Evolutionary conservation across 2,888 invertebrate genomes (phyloP).

Genomic region (Habrosyne pyritoides): DNA sequence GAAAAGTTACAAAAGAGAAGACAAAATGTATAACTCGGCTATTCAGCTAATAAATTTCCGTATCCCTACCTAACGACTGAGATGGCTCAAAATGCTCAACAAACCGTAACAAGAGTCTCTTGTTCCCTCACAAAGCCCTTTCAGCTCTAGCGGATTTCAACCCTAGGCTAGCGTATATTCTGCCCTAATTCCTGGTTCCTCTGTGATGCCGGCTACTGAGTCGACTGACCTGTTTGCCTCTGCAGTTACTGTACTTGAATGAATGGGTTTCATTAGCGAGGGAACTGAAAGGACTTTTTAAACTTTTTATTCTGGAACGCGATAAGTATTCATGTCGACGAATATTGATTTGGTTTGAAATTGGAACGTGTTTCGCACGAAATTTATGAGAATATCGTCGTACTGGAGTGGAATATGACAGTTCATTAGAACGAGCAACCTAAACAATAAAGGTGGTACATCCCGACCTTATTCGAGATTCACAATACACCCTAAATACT

Average conservation of each 20-base stretch:
- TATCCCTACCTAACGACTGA: slow-evolving; percentile 23
- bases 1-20: slow-evolving; percentile 1
- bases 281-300: slow-evolving; percentile 16
- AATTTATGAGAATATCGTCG: background rate
- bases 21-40: slow-evolving; percentile 24
- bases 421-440: too few species aligned
- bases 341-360: background rate
- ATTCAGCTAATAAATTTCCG: slow-evolving; percentile 34
- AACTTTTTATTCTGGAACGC: slow-evolving; percentile 5
- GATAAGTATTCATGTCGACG: background rate
- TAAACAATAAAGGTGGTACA: too few species aligned
- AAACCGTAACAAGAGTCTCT: slow-evolving; percentile 58
- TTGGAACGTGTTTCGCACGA: background rate
- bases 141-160: slow-evolving; percentile 55
- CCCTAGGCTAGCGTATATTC: slow-evolving; percentile 57
- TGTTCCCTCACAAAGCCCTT: slow-evolving; percentile 65
- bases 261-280: slow-evolving; percentile 24
- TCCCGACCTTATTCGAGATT: too few species aligned
- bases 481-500: too few species aligned
- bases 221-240: slow-evolving; percentile 53
- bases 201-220: slow-evolving; percentile 43
- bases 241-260: slow-evolving; percentile 39
- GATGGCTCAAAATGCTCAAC: slow-evolving; percentile 52
- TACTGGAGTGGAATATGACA: background rate
- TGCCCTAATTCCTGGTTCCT: slow-evolving; percentile 65